Base-by-base conservation (phyloP, 2,888 invertebrate species). In the Macrosiphum euphorbiae region DNA sequence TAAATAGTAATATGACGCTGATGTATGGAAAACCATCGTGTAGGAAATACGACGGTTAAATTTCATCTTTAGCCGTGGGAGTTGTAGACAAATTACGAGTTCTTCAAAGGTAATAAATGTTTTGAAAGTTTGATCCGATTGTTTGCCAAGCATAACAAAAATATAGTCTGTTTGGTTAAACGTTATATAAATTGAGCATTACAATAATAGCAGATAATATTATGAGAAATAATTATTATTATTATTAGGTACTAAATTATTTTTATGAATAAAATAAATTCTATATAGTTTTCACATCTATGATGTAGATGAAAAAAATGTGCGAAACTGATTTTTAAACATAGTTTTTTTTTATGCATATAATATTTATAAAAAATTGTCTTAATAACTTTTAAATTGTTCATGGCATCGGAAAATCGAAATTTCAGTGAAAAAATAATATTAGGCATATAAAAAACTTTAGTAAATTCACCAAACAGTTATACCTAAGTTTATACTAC, bases 141-240 rank as follows among this genome's bases (percentile, higher is more conserved):
- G 91, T 78, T 85, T 91, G 91, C 91, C 91, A 91, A 91, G 28
- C 28, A 55, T 55, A 41, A 84, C 55, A 52, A 41, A 91, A 84
- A 55, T 50, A 50, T 41, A 84, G 55, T 91, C 50, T 28, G 67
- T 50, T 91, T 55, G 52, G 52, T 84, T 26, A 55, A 91, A 91
- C 52, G 35, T 50, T 52, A 91, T 90, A 90, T 58, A 24, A 90
- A 90, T 50, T 50, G 24, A 78, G 52, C 52, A 55, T 85, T 41
- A 84, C 41, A 85, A 84, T 84, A 91, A 84, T 41, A 67, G 47
- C 35, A 3, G 20, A n/a, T 28, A 44, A 58, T 47, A 44, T 13
- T n/a, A 87, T 16, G 58, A 58, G 11, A 44, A 58, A n/a, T 28
- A 26, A 16, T 47, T 78, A 78, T 35, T 35, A 78, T 78, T 35